Evolutionary conservation across 2,888 invertebrate genomes (phyloP).

Genomic region (Zygothrica quintamaculata): DNA sequence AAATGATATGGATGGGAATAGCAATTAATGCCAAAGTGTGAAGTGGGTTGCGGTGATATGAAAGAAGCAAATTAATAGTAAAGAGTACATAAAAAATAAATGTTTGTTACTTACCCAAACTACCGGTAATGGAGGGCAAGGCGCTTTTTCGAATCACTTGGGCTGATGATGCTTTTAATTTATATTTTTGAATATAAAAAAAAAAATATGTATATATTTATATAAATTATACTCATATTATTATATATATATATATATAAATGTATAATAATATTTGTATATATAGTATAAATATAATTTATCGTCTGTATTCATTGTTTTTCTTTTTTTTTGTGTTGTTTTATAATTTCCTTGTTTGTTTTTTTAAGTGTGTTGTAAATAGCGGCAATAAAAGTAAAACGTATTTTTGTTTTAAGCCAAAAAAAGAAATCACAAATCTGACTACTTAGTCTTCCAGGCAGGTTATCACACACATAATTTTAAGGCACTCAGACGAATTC

Average conservation of each 20-base stretch:
- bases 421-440: no score
- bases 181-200: constrained; percentile 80
- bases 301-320: no score
- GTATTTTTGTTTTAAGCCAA: constrained; percentile 39
- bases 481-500: constrained; percentile 64
- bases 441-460: no score
- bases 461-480: constrained; percentile 14
- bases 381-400: constrained; percentile 12
- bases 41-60: constrained; percentile 10
- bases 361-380: no score
- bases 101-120: constrained; percentile 92
- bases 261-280: no score
- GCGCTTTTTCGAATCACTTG: constrained; percentile 91
- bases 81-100: constrained; percentile 57
- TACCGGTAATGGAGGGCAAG: constrained; percentile 95
- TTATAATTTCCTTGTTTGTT: no score
- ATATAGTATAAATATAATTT: no score
- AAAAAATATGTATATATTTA: constrained; percentile 70
- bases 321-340: constrained; percentile 39
- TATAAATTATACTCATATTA: constrained; percentile 57
- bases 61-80: constrained; percentile 54
- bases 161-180: constrained; percentile 85
- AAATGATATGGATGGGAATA: no score
- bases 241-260: constrained; percentile 68
- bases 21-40: no score